These are phyloP conservation scores for Grus americana DNA, from an alignment of 2,113 vertebrate genomes.

Conservation along the genomic window DNA sequence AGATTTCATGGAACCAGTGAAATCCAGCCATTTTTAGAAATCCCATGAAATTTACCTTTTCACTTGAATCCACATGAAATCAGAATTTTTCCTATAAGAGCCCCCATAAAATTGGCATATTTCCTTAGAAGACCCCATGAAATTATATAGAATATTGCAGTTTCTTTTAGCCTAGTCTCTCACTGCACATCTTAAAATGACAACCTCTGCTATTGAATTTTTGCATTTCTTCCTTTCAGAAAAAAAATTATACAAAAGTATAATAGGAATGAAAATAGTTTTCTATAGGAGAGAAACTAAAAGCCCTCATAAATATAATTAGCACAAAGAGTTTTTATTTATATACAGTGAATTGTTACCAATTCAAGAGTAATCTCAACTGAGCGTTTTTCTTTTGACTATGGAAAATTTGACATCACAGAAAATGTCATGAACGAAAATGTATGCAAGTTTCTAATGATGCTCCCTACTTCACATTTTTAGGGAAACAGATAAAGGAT, in stretches of 20 bases:
- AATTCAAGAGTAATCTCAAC: not conserved
- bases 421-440: not conserved
- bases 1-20: constrained; percentile 71
- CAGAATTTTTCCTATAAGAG: constrained; percentile 63
- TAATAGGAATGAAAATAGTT: constrained; percentile 10
- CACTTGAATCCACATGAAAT: constrained; percentile 74
- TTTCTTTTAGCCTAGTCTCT: constrained; percentile 47
- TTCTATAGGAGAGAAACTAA: not conserved
- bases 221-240: constrained; percentile 9
- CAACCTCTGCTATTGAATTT: constrained; percentile 1
- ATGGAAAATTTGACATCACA: not conserved
- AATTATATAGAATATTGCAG: constrained; percentile 70
- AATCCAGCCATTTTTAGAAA: constrained; percentile 73
- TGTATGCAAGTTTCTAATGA: not conserved
- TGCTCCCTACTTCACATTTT: not conserved
- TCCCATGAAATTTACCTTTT: constrained; percentile 75
- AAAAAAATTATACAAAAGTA: not conserved
- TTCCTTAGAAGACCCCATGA: constrained; percentile 72
- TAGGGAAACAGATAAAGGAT: not conserved
- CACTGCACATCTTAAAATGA: constrained; percentile 49
- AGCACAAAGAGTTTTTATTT: not conserved
- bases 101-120: constrained; percentile 70
- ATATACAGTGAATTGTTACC: not conserved
- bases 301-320: not conserved
- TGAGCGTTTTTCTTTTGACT: not conserved